Conservation (phyloP, 2,113 vertebrate genomes). For the Ceuthmochares aereus region DNA sequence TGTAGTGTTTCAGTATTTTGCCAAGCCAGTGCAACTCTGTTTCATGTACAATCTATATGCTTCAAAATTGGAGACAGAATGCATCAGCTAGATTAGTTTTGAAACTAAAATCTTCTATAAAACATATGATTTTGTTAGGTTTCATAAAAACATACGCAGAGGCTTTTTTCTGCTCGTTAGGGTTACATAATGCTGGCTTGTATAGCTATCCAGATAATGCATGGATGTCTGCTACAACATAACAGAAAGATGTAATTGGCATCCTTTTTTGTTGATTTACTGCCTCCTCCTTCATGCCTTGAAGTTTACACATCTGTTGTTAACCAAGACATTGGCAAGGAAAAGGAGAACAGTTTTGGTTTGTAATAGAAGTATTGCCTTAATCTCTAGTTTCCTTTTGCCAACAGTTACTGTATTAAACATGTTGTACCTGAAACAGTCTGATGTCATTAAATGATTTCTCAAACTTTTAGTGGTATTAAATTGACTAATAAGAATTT, state of each 20-base stretch:
- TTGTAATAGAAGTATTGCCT: slow-evolving; percentile 16
- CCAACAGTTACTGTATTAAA: slow-evolving; percentile 16
- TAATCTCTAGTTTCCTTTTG: slow-evolving; percentile 40
- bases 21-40: neutral
- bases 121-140: neutral
- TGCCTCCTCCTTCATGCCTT: neutral
- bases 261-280: slow-evolving; percentile 44
- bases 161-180: neutral
- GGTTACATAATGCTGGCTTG: neutral
- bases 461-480: slow-evolving; percentile 21
- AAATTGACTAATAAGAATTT: slow-evolving; percentile 36
- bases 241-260: neutral
- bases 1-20: neutral
- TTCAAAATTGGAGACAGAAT: neutral
- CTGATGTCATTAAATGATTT: slow-evolving; percentile 18
- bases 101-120: neutral
- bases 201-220: neutral
- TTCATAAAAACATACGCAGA: neutral
- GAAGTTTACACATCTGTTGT: slow-evolving; percentile 13
- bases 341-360: slow-evolving; percentile 1
- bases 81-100: neutral
- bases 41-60: neutral
- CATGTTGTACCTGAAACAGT: slow-evolving; percentile 9
- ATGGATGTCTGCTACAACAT: neutral
- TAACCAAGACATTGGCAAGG: slow-evolving; percentile 10